phyloP scores from a whole-genome alignment of 2,113 vertebrate species.

The Laticauda laticaudata region DNA sequence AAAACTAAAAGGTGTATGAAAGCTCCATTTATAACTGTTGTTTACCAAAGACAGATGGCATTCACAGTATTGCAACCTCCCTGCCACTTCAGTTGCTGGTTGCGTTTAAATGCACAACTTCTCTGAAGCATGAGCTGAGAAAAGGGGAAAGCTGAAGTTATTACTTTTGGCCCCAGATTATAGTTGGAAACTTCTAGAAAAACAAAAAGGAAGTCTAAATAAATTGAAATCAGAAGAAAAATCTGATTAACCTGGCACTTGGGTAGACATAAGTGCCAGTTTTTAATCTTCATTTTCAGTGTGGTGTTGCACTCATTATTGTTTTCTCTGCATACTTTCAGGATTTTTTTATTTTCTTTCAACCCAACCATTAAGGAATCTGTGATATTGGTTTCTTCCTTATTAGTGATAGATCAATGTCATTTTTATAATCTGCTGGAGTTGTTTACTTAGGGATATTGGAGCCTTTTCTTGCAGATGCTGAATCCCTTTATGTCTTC shows the following conservation, averaged over 20 bases:
- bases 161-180: background rate
- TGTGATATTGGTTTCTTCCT: background rate
- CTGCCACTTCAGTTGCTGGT: background rate
- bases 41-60: background rate
- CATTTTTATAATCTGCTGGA: background rate
- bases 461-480: background rate
- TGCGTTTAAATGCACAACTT: background rate
- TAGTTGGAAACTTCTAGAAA: background rate
- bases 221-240: background rate
- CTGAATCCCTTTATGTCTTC: background rate
- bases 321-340: background rate
- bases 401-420: background rate
- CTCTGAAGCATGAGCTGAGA: background rate
- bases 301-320: background rate
- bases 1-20: background rate
- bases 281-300: background rate
- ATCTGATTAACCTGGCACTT: background rate
- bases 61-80: background rate
- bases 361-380: background rate
- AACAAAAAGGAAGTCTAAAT: background rate
- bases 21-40: background rate
- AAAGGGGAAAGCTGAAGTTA: background rate
- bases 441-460: background rate
- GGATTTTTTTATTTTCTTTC: background rate
- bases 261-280: background rate